phyloP scores from a whole-genome alignment of 2,797 vertebrate species.

The Vultur gryphus region DNA sequence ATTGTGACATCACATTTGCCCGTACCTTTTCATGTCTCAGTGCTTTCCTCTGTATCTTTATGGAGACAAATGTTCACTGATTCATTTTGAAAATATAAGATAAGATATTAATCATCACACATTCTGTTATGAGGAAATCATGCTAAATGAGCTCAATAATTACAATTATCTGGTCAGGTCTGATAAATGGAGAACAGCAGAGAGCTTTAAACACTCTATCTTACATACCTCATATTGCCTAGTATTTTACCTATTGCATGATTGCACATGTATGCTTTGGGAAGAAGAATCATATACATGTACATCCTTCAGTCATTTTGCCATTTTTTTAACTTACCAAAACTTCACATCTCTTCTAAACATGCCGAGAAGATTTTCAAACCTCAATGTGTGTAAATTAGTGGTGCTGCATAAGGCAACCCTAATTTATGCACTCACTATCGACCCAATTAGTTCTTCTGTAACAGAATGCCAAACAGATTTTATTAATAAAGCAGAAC shows the following conservation, averaged over 20 bases:
- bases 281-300: neutral
- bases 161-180: neutral
- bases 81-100: neutral
- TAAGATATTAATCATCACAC: neutral
- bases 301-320: neutral
- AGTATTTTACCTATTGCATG: neutral
- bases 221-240: neutral
- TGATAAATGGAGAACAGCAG: neutral
- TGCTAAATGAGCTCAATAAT: slow-evolving; percentile 16
- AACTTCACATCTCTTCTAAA: neutral
- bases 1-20: neutral
- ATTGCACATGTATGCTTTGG: fast-evolving
- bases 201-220: neutral
- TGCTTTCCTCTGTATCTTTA: neutral
- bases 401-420: neutral
- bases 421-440: slow-evolving; percentile 27
- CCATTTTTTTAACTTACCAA: neutral
- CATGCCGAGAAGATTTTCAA: neutral
- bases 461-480: slow-evolving; percentile 19
- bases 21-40: neutral
- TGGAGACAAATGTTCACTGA: neutral
- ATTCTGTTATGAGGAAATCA: neutral
- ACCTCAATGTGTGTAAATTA: neutral
- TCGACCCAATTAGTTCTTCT: neutral
- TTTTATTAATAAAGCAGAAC: slow-evolving; percentile 15